Evolutionary conservation across 2,888 invertebrate genomes (phyloP).

Genomic region (Habrosyne pyritoides): DNA sequence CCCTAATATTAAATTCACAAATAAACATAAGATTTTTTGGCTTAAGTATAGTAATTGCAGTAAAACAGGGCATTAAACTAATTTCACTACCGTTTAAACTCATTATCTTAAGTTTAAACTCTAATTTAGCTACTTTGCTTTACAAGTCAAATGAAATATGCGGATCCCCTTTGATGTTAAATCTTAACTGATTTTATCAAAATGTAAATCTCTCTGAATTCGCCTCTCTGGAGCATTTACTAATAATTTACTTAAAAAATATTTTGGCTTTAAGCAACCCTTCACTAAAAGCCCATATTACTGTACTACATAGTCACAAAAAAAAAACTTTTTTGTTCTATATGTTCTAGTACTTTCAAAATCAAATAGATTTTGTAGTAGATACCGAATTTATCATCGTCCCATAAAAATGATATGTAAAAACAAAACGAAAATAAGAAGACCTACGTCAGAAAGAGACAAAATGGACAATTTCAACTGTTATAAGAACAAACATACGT

Average conservation of each 20-base stretch:
- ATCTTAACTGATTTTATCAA: constrained; percentile 50
- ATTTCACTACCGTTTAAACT: constrained; percentile 9
- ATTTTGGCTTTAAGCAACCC: not conserved
- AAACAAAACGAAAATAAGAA: no score
- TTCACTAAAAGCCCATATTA: not conserved
- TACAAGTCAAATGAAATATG: constrained; percentile 45
- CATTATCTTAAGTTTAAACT: constrained; percentile 14
- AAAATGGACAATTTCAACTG: no score
- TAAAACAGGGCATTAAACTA: not conserved
- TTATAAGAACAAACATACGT: no score
- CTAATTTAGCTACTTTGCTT: constrained; percentile 34
- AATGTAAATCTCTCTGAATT: constrained; percentile 45
- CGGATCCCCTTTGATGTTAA: constrained; percentile 51
- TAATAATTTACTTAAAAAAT: constrained; percentile 43
- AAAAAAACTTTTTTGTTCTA: no score
- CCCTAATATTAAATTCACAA: no score
- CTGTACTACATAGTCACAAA: no score
- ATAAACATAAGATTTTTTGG: not conserved
- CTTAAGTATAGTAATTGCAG: not conserved
- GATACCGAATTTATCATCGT: no score
- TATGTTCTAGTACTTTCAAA: no score
- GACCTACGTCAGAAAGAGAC: no score
- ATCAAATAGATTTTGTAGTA: no score
- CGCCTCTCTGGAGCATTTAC: constrained; percentile 29
- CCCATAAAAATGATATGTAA: no score